Percentiles rank a stretch among this genome's conserved stretches.
Conservation (phyloP, 2,888 invertebrate genomes). For the Aspidiotus destructor region DNA sequence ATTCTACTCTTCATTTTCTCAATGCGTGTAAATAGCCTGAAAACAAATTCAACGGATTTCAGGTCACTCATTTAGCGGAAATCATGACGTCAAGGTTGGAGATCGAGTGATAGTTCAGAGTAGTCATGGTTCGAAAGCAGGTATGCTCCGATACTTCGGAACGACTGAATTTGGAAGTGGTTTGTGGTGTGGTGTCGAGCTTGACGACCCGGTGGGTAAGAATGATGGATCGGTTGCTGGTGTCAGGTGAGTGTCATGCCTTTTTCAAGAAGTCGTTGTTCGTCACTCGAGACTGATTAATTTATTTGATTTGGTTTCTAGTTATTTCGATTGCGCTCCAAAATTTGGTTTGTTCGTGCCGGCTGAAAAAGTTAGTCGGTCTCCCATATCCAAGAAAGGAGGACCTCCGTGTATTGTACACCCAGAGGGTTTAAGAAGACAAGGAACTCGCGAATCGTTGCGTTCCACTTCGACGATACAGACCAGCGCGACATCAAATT, state of each 20-base stretch:
- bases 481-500: constrained; percentile 47
- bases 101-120: constrained; percentile 78
- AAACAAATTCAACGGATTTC: no score
- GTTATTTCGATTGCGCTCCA: constrained; percentile 88
- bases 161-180: constrained; percentile 83
- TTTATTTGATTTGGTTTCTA: constrained; percentile 40
- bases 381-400: constrained; percentile 61
- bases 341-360: constrained; percentile 91
- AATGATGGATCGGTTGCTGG: constrained; percentile 92
- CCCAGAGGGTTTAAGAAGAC: constrained; percentile 53
- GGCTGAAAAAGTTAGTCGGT: constrained; percentile 75
- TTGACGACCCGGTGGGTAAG: constrained; percentile 88
- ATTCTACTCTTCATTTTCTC: not conserved
- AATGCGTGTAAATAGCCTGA: not conserved
- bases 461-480: constrained; percentile 50
- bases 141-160: constrained; percentile 75
- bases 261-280: no score
- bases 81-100: constrained; percentile 62
- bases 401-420: constrained; percentile 55
- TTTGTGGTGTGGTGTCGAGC: constrained; percentile 90
- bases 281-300: no score
- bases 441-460: constrained; percentile 78
- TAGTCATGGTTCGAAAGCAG: constrained; percentile 77
- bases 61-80: not conserved
- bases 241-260: constrained; percentile 55